These are phyloP conservation scores for Formicarius rufipectus DNA, from an alignment of 2,113 vertebrate species.

Conservation along the genomic window DNA sequence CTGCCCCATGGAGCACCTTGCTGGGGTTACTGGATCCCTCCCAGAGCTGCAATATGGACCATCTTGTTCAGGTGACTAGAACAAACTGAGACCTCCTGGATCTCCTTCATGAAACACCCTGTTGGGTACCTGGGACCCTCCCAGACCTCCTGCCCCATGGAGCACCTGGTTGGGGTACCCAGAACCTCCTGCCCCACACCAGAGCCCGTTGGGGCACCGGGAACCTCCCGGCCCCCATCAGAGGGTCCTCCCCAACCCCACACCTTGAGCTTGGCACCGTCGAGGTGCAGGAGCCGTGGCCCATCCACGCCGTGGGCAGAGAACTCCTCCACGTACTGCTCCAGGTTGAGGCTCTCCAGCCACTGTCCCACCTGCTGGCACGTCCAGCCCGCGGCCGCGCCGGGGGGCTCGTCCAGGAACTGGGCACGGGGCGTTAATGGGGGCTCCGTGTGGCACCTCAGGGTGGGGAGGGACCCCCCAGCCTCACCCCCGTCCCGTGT, in stretches of 20 bases:
- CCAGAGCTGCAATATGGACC: too few relatives aligned
- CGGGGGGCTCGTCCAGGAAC: conserved; percentile 81
- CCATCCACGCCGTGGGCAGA: conserved; percentile 80
- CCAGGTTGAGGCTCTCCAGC: conserved; percentile 85
- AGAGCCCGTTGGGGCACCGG: not conserved
- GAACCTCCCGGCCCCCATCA: not conserved
- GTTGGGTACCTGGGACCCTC: not conserved
- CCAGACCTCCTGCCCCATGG: not conserved
- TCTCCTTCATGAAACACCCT: not conserved
- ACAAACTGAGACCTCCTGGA: not conserved
- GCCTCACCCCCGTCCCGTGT: accelerated
- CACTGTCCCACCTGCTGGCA: conserved; percentile 88
- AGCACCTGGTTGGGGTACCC: not conserved
- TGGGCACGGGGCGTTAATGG: not conserved
- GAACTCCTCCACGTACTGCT: conserved; percentile 82
- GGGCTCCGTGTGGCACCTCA: accelerated
- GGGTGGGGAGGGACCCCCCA: not conserved
- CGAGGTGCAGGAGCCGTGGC: conserved; percentile 82
- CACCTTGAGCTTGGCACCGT: conserved; percentile 87
- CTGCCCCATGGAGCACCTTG: not conserved
- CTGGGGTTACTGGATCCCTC: too few relatives aligned
- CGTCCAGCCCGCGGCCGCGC: conserved; percentile 78
- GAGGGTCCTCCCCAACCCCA: not conserved
- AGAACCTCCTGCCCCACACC: not conserved
- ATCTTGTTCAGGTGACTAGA: not conserved